Conservation (phyloP, 2,113 vertebrate genomes). For the Anarrhichthys ocellatus region DNA sequence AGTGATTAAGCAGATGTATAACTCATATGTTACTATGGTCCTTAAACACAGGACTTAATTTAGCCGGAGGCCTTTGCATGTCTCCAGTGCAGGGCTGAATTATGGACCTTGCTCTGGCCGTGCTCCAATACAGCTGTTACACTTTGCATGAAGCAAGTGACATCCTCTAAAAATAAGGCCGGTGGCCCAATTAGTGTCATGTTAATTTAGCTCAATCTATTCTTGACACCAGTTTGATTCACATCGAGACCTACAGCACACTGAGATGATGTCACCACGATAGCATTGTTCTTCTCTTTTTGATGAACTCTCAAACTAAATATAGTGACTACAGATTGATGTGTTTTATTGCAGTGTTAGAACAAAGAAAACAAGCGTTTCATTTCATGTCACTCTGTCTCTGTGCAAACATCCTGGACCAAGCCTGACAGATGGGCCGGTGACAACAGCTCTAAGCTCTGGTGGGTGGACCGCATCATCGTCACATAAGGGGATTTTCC, state of each 20-base stretch:
- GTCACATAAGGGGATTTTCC: slow-evolving; percentile 75
- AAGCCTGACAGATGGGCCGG: slow-evolving; percentile 68
- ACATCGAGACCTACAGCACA: not conserved
- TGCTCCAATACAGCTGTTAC: not conserved
- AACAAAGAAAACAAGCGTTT: slow-evolving; percentile 8
- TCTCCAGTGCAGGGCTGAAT: not conserved
- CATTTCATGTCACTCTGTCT: slow-evolving; percentile 18
- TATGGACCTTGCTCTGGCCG: not conserved
- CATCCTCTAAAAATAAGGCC: not conserved
- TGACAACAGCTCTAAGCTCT: slow-evolving; percentile 66
- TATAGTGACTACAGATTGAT: not conserved
- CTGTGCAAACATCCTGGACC: slow-evolving; percentile 31
- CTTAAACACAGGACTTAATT: not conserved
- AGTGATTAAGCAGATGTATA: not conserved
- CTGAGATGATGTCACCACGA: slow-evolving; percentile 5
- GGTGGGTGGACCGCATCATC: slow-evolving; percentile 69
- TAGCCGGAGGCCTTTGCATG: not conserved
- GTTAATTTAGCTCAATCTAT: not conserved
- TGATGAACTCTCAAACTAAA: slow-evolving; percentile 7
- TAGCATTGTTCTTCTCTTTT: not conserved
- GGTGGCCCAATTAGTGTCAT: not conserved
- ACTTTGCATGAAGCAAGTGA: not conserved
- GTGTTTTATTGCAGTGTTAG: not conserved
- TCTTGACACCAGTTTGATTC: not conserved
- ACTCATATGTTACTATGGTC: not conserved